Conservation (phyloP, 2,888 invertebrate genomes). For the Hydriomena furcata region DNA sequence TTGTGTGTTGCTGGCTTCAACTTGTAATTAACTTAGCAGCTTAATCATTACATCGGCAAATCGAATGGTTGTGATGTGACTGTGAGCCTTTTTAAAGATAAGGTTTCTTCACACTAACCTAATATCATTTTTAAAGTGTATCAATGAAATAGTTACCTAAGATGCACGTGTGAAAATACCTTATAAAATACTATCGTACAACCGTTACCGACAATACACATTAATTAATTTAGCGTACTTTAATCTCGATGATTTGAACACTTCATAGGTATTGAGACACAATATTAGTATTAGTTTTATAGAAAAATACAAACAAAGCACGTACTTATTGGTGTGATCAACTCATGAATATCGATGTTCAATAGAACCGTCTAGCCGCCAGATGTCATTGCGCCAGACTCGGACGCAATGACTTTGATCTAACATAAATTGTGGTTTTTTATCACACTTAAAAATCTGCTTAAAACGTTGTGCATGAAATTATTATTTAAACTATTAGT, state of each 20-base stretch:
- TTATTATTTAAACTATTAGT: conserved; percentile 51
- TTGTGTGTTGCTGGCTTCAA: no score
- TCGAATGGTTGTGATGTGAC: no score
- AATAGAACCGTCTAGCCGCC: no score
- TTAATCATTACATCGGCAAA: no score
- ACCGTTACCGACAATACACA: conserved; percentile 4
- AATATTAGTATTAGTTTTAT: conserved; percentile 4
- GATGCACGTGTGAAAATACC: conserved; percentile 2
- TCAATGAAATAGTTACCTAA: no score
- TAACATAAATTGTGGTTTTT: no score
- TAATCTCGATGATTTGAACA: conserved; percentile 22
- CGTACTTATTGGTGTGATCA: neutral
- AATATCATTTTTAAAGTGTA: neutral
- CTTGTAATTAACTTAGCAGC: no score
- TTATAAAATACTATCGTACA: conserved; percentile 4
- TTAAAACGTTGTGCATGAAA: conserved; percentile 60
- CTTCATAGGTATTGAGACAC: conserved; percentile 24
- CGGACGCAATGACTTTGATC: no score
- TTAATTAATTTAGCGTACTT: neutral
- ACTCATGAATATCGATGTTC: conserved; percentile 5
- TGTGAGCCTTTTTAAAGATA: neutral
- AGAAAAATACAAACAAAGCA: conserved; percentile 7
- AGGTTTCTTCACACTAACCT: neutral
- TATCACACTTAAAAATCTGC: conserved; percentile 41
- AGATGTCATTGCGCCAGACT: no score